Percentiles rank a stretch among this genome's conserved stretches.
phyloP scores from a whole-genome alignment of 2,888 invertebrate species.

The Melitaea athalia region DNA sequence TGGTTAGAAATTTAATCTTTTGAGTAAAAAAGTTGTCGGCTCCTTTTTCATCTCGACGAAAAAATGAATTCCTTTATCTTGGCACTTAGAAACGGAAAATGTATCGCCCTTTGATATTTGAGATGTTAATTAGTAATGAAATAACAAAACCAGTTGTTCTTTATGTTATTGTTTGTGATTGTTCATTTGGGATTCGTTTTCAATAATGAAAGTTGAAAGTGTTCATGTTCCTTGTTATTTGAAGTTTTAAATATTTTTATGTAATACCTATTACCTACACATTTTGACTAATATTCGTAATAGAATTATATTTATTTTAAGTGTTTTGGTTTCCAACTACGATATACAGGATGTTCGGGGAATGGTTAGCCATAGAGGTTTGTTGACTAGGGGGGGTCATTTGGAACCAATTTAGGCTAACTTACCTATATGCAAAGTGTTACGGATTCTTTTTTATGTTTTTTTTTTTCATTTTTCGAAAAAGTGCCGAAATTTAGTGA shows the following conservation, averaged over 20 bases:
- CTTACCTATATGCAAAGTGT: no score
- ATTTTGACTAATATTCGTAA: no score
- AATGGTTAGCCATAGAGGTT: no score
- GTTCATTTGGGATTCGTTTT: background rate
- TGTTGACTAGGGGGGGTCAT: no score
- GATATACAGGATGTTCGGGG: no score
- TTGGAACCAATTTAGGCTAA: no score
- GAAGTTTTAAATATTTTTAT: background rate
- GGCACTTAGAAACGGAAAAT: conserved; percentile 33
- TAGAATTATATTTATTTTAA: no score
- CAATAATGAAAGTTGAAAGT: background rate
- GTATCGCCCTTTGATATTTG: conserved; percentile 39
- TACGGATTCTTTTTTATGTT: no score
- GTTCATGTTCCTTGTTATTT: background rate
- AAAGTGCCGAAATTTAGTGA: no score
- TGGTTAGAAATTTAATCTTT: conserved; percentile 21
- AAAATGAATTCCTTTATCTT: conserved; percentile 29
- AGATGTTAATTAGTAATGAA: conserved; percentile 33
- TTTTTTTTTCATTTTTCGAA: no score
- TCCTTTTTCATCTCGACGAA: conserved; percentile 30
- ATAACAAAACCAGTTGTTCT: conserved; percentile 21
- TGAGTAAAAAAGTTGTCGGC: conserved; percentile 27
- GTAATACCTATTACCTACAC: no score
- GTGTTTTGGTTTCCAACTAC: no score
- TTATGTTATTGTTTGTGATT: conserved; percentile 5